A percentile compares a stretch with the other conserved stretches of the same genome.
These are phyloP conservation scores for Platichthys stellatus DNA, from an alignment of 2,113 vertebrate genomes.

Conservation along the genomic window DNA sequence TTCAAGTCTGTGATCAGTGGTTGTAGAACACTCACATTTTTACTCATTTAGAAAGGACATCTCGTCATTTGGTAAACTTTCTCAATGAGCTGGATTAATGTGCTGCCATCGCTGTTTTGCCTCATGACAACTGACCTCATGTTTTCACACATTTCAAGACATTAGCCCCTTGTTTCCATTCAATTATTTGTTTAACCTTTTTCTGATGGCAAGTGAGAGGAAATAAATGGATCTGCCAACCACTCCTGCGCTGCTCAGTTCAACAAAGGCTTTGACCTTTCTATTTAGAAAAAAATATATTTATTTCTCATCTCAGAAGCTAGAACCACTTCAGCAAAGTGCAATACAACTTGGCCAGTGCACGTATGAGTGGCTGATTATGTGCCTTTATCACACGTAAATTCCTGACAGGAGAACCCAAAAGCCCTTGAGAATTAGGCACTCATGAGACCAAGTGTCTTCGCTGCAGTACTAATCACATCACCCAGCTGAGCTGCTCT, in stretches of 20 bases:
- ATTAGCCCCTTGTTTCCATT: neutral
- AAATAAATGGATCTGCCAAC: neutral
- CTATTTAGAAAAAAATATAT: neutral
- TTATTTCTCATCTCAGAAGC: neutral
- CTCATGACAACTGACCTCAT: neutral
- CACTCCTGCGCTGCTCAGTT: neutral
- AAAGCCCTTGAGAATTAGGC: constrained; percentile 1
- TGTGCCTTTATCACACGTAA: neutral
- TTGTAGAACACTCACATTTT: no score
- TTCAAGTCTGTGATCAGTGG: neutral
- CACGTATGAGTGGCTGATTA: neutral
- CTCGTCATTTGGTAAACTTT: neutral
- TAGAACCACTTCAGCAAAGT: neutral
- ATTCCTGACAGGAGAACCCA: neutral
- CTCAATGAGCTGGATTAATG: neutral
- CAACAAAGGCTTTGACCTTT: neutral
- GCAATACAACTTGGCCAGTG: neutral
- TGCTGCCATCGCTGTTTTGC: neutral
- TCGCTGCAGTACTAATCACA: neutral
- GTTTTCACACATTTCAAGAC: neutral
- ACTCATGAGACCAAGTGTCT: neutral
- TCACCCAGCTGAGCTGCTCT: neutral
- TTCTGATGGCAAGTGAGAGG: neutral
- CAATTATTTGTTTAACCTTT: neutral
- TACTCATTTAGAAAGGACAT: no score